Base-by-base conservation (phyloP, 1,140 invertebrate species). In the Bombus picipes region DNA sequence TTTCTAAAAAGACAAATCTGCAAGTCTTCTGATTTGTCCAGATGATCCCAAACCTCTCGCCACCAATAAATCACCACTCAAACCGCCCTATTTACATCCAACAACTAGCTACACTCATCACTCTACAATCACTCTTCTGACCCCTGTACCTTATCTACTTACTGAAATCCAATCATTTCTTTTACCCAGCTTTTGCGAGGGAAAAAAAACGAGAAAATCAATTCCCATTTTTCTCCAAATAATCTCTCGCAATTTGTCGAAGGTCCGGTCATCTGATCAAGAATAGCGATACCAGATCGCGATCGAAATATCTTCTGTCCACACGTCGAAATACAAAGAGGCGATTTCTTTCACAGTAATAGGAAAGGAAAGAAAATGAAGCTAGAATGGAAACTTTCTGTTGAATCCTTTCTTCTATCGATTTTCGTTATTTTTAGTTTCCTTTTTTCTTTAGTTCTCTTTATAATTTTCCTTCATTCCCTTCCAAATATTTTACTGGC, bases 191-290 rank as follows among this genome's bases (percentile, higher is more conserved):
- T 2, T 34, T 22, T 15, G 12, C 3, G 47, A 32, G 32, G n/a
- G 28, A 1, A 65, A 83, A 41, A 39, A 53, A 68, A 22, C 32
- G 25, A 13, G 3, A 37, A 77, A 77, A 83, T 83, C 81, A 83
- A 70, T 83, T 65, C 25, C 37, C 65, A 59, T 57, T 70, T 37
- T 57, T 83, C 59, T n/a, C 15, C 28, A n/a, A 77, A 83, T 77
- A 25, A 77, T 83, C 81, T 62, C 15, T 12, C 28, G n/a, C 62
- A 47, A 68, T 79, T 79, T 68, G 62, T 13, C 53, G n/a, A 62
- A n/a, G 34, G 13, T 32, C 41, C 15, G 70, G 37, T 62, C 70
- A 71, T 25, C 28, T 25, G 70, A 71, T 71, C 70, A 41, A 25
- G 22, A 28, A 71, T 5, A 13, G 70, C 25, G 39, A 41, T 70